Percentiles rank a stretch among this genome's conserved stretches.
Conservation (phyloP, 37 sponge, comb jelly and placozoan species). For the Corticium candelabrum region DNA sequence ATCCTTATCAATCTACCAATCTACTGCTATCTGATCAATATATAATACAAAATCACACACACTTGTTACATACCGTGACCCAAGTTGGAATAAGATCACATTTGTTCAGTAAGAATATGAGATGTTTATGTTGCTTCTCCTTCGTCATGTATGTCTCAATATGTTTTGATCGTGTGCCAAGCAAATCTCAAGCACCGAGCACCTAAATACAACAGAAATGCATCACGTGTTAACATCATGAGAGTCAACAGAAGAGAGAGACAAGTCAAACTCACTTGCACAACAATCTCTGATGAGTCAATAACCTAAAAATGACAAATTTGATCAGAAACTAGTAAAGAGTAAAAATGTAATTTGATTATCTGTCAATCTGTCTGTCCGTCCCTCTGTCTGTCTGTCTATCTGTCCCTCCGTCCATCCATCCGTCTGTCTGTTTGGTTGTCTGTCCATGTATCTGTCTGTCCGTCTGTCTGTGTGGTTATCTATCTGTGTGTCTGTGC, state of each 20-base stretch:
- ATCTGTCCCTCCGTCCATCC: too few relatives aligned
- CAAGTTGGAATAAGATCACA: constrained; percentile 97
- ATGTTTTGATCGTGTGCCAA: constrained; percentile 81
- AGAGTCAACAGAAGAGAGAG: background rate
- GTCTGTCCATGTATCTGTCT: too few relatives aligned
- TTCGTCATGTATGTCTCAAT: constrained; percentile 71
- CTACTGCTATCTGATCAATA: too few relatives aligned
- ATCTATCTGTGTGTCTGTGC: too few relatives aligned
- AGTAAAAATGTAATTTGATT: background rate
- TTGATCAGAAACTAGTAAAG: background rate
- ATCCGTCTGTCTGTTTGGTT: too few relatives aligned
- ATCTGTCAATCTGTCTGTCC: too few relatives aligned
- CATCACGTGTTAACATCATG: background rate
- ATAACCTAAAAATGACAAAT: constrained; percentile 35
- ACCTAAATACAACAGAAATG: constrained; percentile 45
- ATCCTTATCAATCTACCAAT: too few relatives aligned
- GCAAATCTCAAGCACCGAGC: constrained; percentile 84
- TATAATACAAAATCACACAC: too few relatives aligned
- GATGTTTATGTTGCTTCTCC: constrained; percentile 93
- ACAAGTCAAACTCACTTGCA: constrained; percentile 67
- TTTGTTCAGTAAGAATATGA: constrained; percentile 90
- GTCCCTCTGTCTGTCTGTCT: too few relatives aligned
- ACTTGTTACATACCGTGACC: constrained; percentile 87
- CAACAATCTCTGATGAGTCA: constrained; percentile 76
- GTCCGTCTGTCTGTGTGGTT: too few relatives aligned